phyloP scores from a whole-genome alignment of 2,797 vertebrate species.

The Coregonus ussuriensis region DNA sequence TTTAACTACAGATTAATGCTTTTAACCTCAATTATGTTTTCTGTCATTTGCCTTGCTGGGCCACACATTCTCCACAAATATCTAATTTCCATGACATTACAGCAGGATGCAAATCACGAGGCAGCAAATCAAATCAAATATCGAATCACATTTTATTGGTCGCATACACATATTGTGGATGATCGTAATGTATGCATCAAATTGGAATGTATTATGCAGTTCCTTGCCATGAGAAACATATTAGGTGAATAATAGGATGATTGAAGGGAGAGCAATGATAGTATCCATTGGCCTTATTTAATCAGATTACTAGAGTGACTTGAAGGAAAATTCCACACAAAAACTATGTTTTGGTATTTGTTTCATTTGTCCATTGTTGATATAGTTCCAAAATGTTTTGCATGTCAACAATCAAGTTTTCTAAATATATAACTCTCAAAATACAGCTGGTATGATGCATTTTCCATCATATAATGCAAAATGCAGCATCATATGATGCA shows the following conservation, averaged over 20 bases:
- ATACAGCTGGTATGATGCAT: background rate
- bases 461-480: background rate
- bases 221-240: background rate
- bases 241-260: background rate
- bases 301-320: background rate
- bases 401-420: too few species aligned
- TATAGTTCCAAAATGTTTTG: too few species aligned
- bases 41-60: background rate
- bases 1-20: background rate
- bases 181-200: background rate
- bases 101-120: background rate
- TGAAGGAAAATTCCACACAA: background rate
- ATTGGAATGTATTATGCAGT: background rate
- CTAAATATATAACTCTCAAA: conserved; percentile 1
- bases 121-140: background rate
- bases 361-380: too few species aligned
- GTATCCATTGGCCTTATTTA: background rate
- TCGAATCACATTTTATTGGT: too few species aligned
- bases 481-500: background rate
- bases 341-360: too few species aligned
- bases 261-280: background rate
- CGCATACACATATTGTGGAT: background rate
- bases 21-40: background rate
- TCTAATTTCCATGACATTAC: background rate
- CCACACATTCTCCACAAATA: background rate